Evolutionary conservation across 2,113 vertebrate genomes (phyloP).

Genomic region (Saimiri boliviensis): DNA sequence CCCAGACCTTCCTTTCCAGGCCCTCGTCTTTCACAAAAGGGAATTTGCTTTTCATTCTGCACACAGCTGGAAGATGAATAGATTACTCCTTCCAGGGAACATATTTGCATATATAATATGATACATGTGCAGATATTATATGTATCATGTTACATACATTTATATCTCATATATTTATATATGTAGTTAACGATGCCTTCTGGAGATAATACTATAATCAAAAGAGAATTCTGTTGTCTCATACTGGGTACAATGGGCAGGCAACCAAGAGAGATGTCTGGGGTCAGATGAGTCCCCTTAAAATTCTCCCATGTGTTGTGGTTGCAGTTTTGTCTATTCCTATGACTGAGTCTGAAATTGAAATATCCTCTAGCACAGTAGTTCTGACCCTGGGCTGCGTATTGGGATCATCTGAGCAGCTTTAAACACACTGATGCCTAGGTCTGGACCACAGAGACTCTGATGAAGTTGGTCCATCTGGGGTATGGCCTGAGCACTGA

Average conservation of each 20-base stretch:
- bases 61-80: background rate
- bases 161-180: too few species aligned
- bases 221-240: background rate
- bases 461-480: background rate
- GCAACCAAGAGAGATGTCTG: background rate
- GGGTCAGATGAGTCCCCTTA: background rate
- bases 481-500: background rate
- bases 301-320: background rate
- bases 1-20: background rate
- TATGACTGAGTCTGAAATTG: background rate
- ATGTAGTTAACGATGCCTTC: background rate
- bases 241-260: fast-evolving
- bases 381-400: background rate
- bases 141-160: background rate
- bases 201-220: background rate
- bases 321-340: background rate
- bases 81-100: background rate
- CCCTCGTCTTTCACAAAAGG: background rate
- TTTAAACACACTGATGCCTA: background rate
- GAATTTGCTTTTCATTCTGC: background rate
- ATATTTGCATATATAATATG: background rate
- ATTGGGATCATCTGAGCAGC: background rate
- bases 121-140: background rate
- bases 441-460: background rate
- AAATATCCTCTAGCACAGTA: background rate